These are phyloP conservation scores for Adoxophyes honmai DNA, from an alignment of 1,140 invertebrate genomes.

Conservation along the genomic window DNA sequence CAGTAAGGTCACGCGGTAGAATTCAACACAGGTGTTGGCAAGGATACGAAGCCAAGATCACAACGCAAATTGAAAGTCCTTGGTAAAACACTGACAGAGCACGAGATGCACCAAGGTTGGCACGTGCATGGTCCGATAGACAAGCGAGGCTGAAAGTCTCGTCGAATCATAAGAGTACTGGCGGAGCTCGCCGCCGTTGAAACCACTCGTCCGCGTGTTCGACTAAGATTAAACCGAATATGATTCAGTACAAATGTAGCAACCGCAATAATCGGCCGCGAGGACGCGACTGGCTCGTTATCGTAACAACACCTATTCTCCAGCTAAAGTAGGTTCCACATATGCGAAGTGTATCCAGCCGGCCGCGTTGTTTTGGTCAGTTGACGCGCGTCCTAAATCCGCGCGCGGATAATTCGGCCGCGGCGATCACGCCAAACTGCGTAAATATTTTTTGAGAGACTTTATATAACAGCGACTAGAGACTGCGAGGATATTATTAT, in stretches of 20 bases:
- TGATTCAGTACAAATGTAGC: constrained; percentile 28
- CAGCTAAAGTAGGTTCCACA: constrained; percentile 39
- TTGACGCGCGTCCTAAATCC: constrained; percentile 57
- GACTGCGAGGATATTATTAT: background rate
- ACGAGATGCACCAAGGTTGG: constrained; percentile 3
- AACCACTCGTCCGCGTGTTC: background rate
- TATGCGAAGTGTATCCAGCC: constrained; percentile 43
- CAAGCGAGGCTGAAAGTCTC: background rate
- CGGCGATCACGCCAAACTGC: constrained; percentile 38
- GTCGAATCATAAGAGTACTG: background rate
- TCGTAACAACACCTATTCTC: constrained; percentile 59
- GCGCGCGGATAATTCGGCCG: constrained; percentile 29
- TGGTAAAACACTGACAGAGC: background rate
- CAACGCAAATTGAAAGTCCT: background rate
- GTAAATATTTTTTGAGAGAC: background rate
- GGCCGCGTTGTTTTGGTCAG: constrained; percentile 60
- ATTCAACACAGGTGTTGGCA: constrained; percentile 11
- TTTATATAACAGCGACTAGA: background rate
- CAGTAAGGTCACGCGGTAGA: constrained; percentile 18
- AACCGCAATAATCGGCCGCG: constrained; percentile 69
- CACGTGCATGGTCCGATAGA: background rate
- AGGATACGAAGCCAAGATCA: background rate
- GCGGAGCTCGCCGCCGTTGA: background rate
- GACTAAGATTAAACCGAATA: constrained; percentile 7
- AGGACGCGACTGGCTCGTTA: constrained; percentile 67